Evolutionary conservation across 2,113 vertebrate species (phyloP).

Genomic region (Pionites leucogaster): DNA sequence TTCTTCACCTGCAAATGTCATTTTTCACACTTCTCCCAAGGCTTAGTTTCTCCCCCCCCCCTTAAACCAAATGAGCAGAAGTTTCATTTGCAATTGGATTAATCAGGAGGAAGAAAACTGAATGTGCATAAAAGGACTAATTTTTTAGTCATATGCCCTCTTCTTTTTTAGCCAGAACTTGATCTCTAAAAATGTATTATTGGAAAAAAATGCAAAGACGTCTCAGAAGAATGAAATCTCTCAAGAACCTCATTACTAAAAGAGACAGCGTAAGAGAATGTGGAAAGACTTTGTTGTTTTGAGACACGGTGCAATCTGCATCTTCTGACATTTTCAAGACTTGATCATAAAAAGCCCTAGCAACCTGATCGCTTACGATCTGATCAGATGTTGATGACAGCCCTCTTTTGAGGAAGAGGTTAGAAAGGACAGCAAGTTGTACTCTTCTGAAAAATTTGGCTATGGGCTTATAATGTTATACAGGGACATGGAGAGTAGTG

Average conservation of each 20-base stretch:
- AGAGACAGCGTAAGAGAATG: not conserved
- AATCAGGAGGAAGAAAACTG: not conserved
- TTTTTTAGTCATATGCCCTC: not conserved
- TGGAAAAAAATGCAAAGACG: not conserved
- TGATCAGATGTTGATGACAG: not conserved
- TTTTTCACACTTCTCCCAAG: not conserved
- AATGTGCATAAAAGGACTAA: not conserved
- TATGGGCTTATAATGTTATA: not conserved
- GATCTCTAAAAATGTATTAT: not conserved
- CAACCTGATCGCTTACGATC: not conserved
- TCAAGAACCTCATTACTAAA: not conserved
- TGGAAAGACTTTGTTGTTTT: not conserved
- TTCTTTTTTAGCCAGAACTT: not conserved
- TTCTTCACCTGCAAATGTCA: not conserved
- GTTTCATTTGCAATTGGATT: not conserved
- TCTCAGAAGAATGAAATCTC: not conserved
- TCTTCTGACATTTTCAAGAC: not conserved
- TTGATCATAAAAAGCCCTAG: not conserved
- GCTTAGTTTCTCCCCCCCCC: not conserved
- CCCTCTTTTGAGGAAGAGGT: not conserved
- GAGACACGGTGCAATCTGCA: not conserved
- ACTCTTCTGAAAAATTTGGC: not conserved
- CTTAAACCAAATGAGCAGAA: not conserved
- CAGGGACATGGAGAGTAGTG: not conserved
- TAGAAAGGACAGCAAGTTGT: not conserved